Percentiles rank a stretch among this genome's conserved stretches.
Evolutionary conservation across 2,888 invertebrate species (phyloP).

Genomic region (Netelia fuscicornis): DNA sequence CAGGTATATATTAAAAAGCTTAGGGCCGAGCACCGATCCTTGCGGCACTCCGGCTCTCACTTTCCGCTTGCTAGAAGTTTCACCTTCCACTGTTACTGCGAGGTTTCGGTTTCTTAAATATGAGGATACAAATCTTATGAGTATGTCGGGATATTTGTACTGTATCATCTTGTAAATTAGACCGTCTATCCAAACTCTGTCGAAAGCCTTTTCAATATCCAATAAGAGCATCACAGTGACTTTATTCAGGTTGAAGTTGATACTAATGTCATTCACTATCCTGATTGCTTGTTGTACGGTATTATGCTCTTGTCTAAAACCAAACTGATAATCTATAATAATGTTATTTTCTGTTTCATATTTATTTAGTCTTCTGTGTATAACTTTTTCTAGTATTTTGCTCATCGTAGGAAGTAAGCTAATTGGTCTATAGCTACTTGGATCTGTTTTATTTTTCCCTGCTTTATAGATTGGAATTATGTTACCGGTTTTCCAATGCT

Average conservation of each 20-base stretch:
- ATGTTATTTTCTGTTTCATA: conserved; percentile 37
- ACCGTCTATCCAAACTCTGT: no score
- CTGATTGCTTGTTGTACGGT: conserved; percentile 67
- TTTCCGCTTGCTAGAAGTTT: conserved; percentile 52
- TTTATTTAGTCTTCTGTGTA: conserved; percentile 25
- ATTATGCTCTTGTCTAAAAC: conserved; percentile 45
- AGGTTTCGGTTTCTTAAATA: no score
- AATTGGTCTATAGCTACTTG: conserved; percentile 58
- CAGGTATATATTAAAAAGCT: conserved; percentile 70
- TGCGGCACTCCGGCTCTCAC: conserved; percentile 68
- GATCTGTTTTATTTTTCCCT: conserved; percentile 34
- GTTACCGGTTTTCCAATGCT: conserved; percentile 43
- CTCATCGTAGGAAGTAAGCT: conserved; percentile 42
- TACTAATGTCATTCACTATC: conserved; percentile 72
- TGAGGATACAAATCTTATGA: no score
- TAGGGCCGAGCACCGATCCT: conserved; percentile 69
- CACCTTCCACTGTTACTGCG: no score
- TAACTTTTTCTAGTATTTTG: conserved; percentile 50
- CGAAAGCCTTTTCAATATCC: no score
- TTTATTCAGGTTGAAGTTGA: conserved; percentile 70
- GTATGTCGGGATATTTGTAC: no score
- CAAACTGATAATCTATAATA: conserved; percentile 41
- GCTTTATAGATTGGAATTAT: conserved; percentile 42
- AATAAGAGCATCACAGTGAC: background rate
- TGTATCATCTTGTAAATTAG: no score